Evolutionary conservation across 2,797 vertebrate genomes (phyloP).

Genomic region (Chanos chanos): DNA sequence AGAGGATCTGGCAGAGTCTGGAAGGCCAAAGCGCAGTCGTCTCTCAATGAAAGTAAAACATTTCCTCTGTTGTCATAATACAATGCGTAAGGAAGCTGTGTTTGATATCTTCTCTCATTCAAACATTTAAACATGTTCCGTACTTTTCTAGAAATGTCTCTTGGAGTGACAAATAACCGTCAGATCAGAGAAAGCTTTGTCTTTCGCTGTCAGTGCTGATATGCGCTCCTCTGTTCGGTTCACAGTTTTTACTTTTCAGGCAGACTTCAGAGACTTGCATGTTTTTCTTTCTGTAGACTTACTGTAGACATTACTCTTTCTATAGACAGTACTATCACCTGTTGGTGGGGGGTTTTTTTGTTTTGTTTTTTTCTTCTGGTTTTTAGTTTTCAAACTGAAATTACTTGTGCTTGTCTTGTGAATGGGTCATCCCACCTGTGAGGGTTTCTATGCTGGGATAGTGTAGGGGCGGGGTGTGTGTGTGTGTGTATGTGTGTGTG

Average conservation of each 20-base stretch:
- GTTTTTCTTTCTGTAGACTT: too few relatives aligned
- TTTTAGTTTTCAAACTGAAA: background rate
- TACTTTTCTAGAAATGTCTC: too few relatives aligned
- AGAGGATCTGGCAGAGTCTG: background rate
- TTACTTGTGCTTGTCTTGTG: too few relatives aligned
- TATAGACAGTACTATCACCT: too few relatives aligned
- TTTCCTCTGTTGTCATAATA: background rate
- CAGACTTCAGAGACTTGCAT: too few relatives aligned
- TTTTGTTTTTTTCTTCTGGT: background rate
- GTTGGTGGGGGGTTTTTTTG: too few relatives aligned
- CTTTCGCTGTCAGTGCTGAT: too few relatives aligned
- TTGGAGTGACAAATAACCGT: too few relatives aligned
- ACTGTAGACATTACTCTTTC: too few relatives aligned
- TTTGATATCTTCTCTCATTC: background rate
- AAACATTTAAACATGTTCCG: background rate
- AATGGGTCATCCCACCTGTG: background rate
- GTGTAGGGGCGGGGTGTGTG: background rate
- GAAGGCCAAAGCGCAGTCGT: background rate
- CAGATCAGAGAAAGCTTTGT: too few relatives aligned
- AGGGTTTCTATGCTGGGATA: background rate
- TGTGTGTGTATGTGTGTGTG: background rate
- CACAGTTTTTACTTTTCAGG: too few relatives aligned
- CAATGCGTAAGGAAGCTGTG: background rate
- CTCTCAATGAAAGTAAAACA: background rate
- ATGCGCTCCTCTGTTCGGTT: too few relatives aligned